phyloP scores from a whole-genome alignment of 1,140 invertebrate genomes.

The Drosophila baimaii region DNA sequence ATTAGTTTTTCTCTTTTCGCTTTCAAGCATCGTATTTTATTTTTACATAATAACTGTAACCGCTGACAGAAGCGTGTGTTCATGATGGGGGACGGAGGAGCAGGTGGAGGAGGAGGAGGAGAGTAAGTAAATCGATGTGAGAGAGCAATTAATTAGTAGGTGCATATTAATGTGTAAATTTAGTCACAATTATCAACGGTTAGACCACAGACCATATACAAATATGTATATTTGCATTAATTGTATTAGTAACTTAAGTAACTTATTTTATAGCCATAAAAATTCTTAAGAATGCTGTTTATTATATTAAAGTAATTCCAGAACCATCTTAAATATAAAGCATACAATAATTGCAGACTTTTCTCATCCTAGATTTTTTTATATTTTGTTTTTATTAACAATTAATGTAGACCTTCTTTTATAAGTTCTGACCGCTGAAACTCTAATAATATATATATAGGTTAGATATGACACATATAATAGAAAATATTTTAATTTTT shows the following conservation, averaged over 20 bases:
- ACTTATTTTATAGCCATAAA: neutral
- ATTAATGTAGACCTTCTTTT: neutral
- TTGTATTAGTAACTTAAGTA: too few relatives aligned
- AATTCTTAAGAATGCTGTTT: neutral
- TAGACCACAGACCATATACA: constrained; percentile 18
- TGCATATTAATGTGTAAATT: constrained; percentile 40
- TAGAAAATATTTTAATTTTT: neutral
- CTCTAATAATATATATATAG: neutral
- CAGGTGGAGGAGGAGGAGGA: too few relatives aligned
- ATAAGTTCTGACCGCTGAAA: constrained; percentile 16
- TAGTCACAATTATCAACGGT: constrained; percentile 27
- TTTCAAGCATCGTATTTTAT: constrained; percentile 48
- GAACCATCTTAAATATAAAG: constrained; percentile 3
- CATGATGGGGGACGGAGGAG: neutral
- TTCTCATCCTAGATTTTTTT: neutral
- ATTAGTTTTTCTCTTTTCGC: constrained; percentile 52
- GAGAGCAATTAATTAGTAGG: constrained; percentile 39
- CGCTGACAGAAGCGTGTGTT: constrained; percentile 29
- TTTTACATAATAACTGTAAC: constrained; percentile 68
- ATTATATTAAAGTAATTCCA: neutral
- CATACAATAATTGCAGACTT: neutral
- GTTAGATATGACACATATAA: constrained; percentile 1
- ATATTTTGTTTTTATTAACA: neutral
- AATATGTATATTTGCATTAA: too few relatives aligned
- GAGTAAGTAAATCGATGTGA: constrained; percentile 24